Evolutionary conservation across 2,888 invertebrate species (phyloP).

Genomic region (Drosophila cracens): DNA sequence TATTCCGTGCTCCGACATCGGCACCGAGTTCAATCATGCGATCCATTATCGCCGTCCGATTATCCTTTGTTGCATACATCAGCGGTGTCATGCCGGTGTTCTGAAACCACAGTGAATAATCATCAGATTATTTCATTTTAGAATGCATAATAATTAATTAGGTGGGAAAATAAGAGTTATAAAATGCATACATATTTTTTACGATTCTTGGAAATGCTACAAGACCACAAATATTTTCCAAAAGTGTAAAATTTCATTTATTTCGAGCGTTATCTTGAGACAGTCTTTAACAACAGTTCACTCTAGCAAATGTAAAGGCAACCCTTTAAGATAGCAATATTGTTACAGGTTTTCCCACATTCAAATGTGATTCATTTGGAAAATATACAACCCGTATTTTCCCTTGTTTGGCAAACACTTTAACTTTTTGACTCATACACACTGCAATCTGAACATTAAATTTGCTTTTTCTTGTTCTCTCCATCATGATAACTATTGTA

Average conservation of each 20-base stretch:
- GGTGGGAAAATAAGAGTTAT: neutral
- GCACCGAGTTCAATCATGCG: slow-evolving; percentile 96
- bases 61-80: slow-evolving; percentile 98
- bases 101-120: slow-evolving; percentile 86
- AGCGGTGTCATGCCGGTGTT: slow-evolving; percentile 96
- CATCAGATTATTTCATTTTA: neutral
- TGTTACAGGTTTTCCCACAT: neutral
- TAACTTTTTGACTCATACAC: neutral
- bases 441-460: neutral
- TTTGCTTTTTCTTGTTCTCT: slow-evolving; percentile 6
- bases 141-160: neutral
- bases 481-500: slow-evolving; percentile 36
- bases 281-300: neutral
- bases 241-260: rapidly evolving
- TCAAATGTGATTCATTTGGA: neutral
- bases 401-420: slow-evolving; percentile 2
- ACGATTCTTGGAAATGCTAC: neutral
- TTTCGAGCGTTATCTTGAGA: neutral
- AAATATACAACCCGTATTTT: neutral
- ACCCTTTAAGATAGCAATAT: neutral
- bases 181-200: neutral
- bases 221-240: neutral
- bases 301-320: too few relatives aligned
- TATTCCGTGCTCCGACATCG: slow-evolving; percentile 95
- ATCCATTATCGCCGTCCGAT: slow-evolving; percentile 95